These are phyloP conservation scores for Nothocercus nigrocapillus DNA, from an alignment of 2,113 vertebrate species.

Conservation along the genomic window DNA sequence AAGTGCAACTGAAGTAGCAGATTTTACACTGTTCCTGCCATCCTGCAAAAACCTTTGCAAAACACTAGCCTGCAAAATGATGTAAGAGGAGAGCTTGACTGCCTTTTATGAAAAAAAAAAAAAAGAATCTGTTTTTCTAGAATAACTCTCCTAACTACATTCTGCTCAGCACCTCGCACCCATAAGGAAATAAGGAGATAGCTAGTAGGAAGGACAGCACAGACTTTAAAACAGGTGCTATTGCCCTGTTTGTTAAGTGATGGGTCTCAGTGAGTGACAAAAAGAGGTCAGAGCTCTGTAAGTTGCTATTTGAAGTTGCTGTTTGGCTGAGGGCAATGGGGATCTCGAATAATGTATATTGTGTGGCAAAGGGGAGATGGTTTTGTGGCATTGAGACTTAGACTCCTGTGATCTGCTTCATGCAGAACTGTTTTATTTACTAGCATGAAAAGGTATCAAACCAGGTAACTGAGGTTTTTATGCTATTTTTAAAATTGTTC, in stretches of 20 bases:
- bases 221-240: neutral
- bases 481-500: neutral
- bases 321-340: neutral
- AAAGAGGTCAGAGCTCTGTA: neutral
- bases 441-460: neutral
- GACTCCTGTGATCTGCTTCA: neutral
- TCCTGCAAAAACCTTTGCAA: neutral
- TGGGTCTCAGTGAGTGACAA: neutral
- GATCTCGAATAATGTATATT: neutral
- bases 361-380: neutral
- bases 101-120: neutral
- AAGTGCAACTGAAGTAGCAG: fast-evolving
- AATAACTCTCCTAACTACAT: neutral
- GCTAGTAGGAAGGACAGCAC: neutral
- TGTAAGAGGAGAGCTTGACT: neutral
- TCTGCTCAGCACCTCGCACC: neutral
- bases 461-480: neutral
- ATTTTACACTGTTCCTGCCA: neutral
- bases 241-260: neutral
- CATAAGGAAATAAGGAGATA: neutral
- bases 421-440: neutral
- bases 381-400: neutral
- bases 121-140: neutral
- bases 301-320: neutral
- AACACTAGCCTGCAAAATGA: neutral